These are phyloP conservation scores for Schizopygopsis pylzovi DNA, from an alignment of 2,797 vertebrate species.

Conservation along the genomic window DNA sequence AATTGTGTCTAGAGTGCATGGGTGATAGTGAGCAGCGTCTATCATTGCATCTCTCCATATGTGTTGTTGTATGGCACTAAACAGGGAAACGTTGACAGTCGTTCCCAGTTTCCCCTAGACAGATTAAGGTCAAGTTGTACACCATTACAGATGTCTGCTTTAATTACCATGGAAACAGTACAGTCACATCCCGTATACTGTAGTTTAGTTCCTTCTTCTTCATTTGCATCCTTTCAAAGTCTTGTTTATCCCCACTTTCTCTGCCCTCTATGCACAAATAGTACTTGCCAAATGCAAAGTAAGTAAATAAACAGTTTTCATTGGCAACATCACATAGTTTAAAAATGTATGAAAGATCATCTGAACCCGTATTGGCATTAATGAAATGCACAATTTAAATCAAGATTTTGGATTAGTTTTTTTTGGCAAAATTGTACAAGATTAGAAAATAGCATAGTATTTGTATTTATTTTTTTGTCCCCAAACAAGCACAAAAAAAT, in stretches of 20 bases:
- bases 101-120: not conserved
- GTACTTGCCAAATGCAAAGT: not conserved
- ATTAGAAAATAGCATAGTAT: not conserved
- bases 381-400: no score
- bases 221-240: not conserved
- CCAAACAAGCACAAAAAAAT: not conserved
- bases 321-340: not conserved
- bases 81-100: not conserved
- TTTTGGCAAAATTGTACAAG: no score
- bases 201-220: not conserved
- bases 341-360: not conserved
- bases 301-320: not conserved
- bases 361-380: no score
- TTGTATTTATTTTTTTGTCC: not conserved
- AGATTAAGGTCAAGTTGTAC: constrained; percentile 30
- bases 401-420: no score
- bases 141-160: constrained; percentile 30
- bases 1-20: constrained; percentile 29
- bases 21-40: not conserved
- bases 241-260: not conserved
- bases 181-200: not conserved
- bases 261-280: not conserved
- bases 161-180: constrained; percentile 35
- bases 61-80: constrained; percentile 27
- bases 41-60: not conserved